These are phyloP conservation scores for Drosophila saltans DNA, from an alignment of 1,140 invertebrate genomes.

Conservation along the genomic window DNA sequence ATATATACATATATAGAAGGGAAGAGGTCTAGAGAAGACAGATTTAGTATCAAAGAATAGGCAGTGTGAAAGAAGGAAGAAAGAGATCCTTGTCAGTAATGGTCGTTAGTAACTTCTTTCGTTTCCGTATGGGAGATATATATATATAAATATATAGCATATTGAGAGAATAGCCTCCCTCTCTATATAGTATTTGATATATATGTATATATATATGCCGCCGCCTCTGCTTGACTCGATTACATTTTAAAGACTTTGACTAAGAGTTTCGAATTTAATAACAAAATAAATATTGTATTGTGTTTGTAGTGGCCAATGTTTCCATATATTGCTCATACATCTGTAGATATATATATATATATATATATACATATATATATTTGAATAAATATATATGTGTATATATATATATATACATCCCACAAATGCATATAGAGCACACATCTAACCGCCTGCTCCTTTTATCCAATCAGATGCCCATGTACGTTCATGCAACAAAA, in stretches of 20 bases:
- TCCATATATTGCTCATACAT: no score
- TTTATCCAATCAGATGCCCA: no score
- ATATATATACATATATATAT: background rate
- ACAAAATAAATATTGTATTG: slow-evolving; percentile 36
- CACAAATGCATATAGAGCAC: slow-evolving; percentile 1
- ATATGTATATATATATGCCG: slow-evolving; percentile 17
- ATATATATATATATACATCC: slow-evolving; percentile 31
- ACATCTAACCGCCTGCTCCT: no score
- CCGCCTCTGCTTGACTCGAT: background rate
- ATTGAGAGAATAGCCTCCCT: no score
- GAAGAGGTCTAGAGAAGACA: background rate
- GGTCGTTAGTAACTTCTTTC: background rate
- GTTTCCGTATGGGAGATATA: background rate
- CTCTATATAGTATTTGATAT: background rate
- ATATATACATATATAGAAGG: background rate
- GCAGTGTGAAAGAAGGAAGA: slow-evolving; percentile 10
- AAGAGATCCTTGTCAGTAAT: background rate
- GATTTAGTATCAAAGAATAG: background rate
- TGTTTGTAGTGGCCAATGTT: background rate
- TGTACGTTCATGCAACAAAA: no score
- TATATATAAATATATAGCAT: background rate
- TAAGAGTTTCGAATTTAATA: slow-evolving; percentile 35
- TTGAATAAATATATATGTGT: slow-evolving; percentile 6
- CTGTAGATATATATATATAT: background rate
- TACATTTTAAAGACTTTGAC: background rate